Evolutionary conservation across 2,888 invertebrate species (phyloP).

Genomic region (Tachina lurida): DNA sequence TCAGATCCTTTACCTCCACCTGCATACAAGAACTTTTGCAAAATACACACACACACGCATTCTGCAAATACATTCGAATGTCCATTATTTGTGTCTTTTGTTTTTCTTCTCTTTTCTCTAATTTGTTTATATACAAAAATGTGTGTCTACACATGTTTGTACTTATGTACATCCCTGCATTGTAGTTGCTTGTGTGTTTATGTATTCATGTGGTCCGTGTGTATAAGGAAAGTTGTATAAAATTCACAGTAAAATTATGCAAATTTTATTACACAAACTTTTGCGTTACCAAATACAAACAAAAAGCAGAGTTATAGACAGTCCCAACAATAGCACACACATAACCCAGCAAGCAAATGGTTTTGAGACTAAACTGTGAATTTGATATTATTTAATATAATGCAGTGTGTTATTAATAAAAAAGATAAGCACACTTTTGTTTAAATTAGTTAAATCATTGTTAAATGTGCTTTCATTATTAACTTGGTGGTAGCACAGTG

Average conservation of each 20-base stretch:
- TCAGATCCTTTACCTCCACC: neutral
- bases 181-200: constrained; percentile 6
- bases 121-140: constrained; percentile 6
- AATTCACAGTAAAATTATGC: constrained; percentile 81
- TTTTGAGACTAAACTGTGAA: neutral
- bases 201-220: neutral
- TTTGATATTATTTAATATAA: neutral
- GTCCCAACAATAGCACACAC: constrained; percentile 6
- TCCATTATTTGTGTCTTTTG: constrained; percentile 53
- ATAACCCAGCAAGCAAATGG: constrained; percentile 4
- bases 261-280: constrained; percentile 83
- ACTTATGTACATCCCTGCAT: neutral
- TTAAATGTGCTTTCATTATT: too few relatives aligned
- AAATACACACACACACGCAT: constrained; percentile 38
- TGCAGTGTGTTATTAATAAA: too few relatives aligned
- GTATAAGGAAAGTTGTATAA: constrained; percentile 47
- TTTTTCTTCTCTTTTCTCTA: constrained; percentile 9
- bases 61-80: constrained; percentile 55
- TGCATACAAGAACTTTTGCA: neutral
- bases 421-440: too few relatives aligned
- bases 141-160: neutral
- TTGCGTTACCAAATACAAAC: constrained; percentile 74
- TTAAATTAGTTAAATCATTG: too few relatives aligned
- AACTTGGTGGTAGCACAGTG: too few relatives aligned
- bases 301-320: constrained; percentile 59